Base-by-base conservation (phyloP, 1,140 invertebrate species). In the Carcinoscorpius rotundicauda region DNA sequence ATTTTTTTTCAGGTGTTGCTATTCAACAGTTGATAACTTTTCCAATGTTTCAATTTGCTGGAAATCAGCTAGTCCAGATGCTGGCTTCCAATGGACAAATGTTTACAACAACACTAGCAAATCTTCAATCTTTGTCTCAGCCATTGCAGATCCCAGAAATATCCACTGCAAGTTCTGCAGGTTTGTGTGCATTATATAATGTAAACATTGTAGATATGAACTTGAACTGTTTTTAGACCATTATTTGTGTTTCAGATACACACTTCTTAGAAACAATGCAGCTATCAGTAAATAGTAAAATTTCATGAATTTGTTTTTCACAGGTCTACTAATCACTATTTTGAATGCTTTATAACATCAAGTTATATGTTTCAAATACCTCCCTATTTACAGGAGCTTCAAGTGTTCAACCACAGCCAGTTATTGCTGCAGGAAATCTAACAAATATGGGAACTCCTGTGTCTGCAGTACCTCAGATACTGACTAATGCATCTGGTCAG, bases 1-100 rank as follows among this genome's bases (percentile, higher is more conserved):
- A 51, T 61, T 3, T 52, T 64, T 65, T 79, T 77, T 58, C 77
- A 93, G 91, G 91, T 67, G 88, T 94, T 73, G 89, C 91, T 29
- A 89, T 90, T 9, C 93, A 95, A 77, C 94, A 91, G 69, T 93
- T 97, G 64, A 81, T 97, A 62, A 95, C 91, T 58, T 95, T 95
- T 74, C 92, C 92, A 9, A 86, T 93, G 29, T 89, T 86, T 74
- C 86, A 91, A 86, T 75, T 78, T 86, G 74, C 87, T 82, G 63
- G 80, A 86, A 72, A 77, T 62, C 78, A 78, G 68, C 75, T 78
- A 29, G 77, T 78, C 63, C 72, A 78, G 60, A 68, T 79, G 64
- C 76, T 77, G 5, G 76, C 77, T 8, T 75, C 76, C 6, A 79
- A 78, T 71, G 91, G 86, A 51, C 88, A 91, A 79, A 86, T 90